Base-by-base conservation (phyloP, 2,113 vertebrate genomes). In the Pseudonaja textilis region DNA sequence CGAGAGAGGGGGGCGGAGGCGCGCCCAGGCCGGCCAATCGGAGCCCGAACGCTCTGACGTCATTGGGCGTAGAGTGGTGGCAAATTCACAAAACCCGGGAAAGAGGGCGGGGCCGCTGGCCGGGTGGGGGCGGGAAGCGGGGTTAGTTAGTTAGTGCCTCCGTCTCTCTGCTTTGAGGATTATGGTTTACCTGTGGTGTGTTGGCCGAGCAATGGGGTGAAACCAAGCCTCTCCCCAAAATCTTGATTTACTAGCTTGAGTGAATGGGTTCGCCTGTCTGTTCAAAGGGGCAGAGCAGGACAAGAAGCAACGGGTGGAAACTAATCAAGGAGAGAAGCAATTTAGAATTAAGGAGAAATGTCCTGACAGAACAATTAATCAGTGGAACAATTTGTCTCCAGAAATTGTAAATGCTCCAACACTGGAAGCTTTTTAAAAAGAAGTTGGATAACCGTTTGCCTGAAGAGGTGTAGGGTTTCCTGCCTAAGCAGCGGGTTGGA, bases 51-150 rank as follows among this genome's bases (percentile, higher is more conserved):
- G 85, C 47, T 87, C 85, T 5, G 45, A 87, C 85, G 47, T 87
- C 85, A 29, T 50, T 0, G 47, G 12, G 47, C 23, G 8, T 47
- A 26, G 85, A 50, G 23, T 52, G 47, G 85, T 47, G 47, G 85
- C 47, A 50, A 50, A 87, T 26, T 81, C 74, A 87, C 42, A 50
- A 50, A 87, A 26, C 45, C 85, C 47, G 45, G 42, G 85, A 50
- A 87, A 87, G 85, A 7, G 25, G 85, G 74, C 74, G 34, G 74
- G 74, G 34, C 74, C 74, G 34, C n/a, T 34, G 64, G 14, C 14
- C 16, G n/a, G 29, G 8, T 0, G 6, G 6, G 1, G 56, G 2
- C 1, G 10, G 29, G 29, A 45, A 5, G 45, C 5, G 3, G 57
- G 57, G 23, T 57, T 23, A 6, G 20, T 59, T 57, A 7, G 55